phyloP scores from a whole-genome alignment of 2,113 vertebrate species.

The Puntigrus tetrazona region DNA sequence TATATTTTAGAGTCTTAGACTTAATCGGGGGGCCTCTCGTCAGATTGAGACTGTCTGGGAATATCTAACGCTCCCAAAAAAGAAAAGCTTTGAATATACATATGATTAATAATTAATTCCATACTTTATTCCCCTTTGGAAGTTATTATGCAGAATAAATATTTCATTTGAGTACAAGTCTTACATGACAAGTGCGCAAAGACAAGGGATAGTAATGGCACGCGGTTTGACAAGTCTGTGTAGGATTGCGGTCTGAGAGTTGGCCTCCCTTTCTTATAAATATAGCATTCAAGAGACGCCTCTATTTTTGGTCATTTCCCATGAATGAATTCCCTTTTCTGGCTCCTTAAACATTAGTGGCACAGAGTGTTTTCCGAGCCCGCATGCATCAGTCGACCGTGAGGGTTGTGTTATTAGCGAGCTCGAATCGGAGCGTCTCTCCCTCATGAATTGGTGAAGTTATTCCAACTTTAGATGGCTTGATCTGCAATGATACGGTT shows the following conservation, averaged over 20 bases:
- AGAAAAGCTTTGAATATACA: constrained; percentile 79
- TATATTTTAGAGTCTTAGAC: constrained; percentile 13
- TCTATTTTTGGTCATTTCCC: constrained; percentile 71
- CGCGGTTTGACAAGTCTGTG: constrained; percentile 77
- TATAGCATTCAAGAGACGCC: constrained; percentile 69
- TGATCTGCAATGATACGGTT: neutral
- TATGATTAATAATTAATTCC: constrained; percentile 79
- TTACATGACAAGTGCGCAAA: constrained; percentile 76
- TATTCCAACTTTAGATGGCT: constrained; percentile 36
- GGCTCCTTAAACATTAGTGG: constrained; percentile 37
- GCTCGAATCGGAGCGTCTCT: constrained; percentile 5
- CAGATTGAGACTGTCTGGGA: constrained; percentile 74
- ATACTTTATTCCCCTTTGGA: constrained; percentile 79
- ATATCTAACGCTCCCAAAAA: constrained; percentile 70
- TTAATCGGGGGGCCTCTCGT: constrained; percentile 63
- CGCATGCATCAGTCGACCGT: neutral
- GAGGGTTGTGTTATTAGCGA: constrained; percentile 18
- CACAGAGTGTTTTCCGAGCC: constrained; percentile 24
- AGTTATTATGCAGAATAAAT: constrained; percentile 81
- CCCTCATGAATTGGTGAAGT: constrained; percentile 30
- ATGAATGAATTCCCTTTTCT: constrained; percentile 66
- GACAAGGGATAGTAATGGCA: constrained; percentile 77
- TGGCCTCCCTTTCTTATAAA: constrained; percentile 68
- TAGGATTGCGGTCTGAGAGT: constrained; percentile 60
- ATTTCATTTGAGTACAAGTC: constrained; percentile 77